These are phyloP conservation scores for Chymomyza fuscimana DNA, from an alignment of 2,888 invertebrate species.

Conservation along the genomic window DNA sequence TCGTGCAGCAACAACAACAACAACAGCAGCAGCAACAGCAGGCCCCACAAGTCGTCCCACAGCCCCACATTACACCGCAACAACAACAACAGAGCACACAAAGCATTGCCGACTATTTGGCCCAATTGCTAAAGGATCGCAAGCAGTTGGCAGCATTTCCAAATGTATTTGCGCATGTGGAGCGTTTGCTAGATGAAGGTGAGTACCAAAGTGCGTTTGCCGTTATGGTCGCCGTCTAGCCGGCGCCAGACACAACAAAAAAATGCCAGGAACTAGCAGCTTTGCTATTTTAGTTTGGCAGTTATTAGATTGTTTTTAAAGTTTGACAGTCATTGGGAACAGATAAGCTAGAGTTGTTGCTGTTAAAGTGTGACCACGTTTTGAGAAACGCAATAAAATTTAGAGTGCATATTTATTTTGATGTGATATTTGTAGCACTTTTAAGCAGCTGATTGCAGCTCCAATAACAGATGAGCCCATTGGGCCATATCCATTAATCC, in stretches of 20 bases:
- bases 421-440: too few species aligned
- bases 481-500: too few species aligned
- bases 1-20: constrained; percentile 49
- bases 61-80: constrained; percentile 64
- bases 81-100: constrained; percentile 87
- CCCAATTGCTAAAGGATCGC: constrained; percentile 99
- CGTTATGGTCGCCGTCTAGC: too few species aligned
- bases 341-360: too few species aligned
- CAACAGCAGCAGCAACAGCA: constrained; percentile 56
- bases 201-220: constrained; percentile 63
- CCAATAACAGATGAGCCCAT: too few species aligned
- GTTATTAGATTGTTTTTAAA: too few species aligned
- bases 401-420: too few species aligned
- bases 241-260: not conserved
- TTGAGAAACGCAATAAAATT: too few species aligned
- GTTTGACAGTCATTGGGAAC: too few species aligned
- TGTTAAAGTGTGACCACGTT: too few species aligned
- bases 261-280: not conserved
- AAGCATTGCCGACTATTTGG: constrained; percentile 99
- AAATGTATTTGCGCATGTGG: constrained; percentile 99
- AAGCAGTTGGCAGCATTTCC: constrained; percentile 99
- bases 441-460: too few species aligned
- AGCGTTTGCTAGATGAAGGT: constrained; percentile 99
- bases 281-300: too few species aligned
- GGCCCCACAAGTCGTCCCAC: constrained; percentile 60